phyloP scores from a whole-genome alignment of 2,888 invertebrate species.

The Drosophila limbata region DNA sequence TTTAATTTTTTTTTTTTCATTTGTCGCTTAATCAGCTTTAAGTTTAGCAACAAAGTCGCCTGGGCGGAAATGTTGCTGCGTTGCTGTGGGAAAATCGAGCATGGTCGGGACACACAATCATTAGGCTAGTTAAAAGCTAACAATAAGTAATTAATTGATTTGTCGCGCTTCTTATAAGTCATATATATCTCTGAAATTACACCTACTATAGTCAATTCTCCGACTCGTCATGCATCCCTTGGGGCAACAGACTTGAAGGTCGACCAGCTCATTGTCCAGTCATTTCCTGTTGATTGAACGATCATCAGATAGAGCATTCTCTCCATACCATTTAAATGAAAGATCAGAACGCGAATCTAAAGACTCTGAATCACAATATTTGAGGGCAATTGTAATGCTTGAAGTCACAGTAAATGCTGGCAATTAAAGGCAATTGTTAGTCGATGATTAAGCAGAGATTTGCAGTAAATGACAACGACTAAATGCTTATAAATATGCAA shows the following conservation, averaged over 20 bases:
- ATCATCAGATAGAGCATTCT: slow-evolving; percentile 22
- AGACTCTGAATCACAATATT: slow-evolving; percentile 49
- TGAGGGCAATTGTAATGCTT: slow-evolving; percentile 41
- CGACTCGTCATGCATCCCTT: slow-evolving; percentile 7
- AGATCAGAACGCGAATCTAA: slow-evolving; percentile 31
- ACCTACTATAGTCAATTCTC: neutral
- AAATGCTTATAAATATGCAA: slow-evolving; percentile 20
- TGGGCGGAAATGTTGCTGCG: slow-evolving; percentile 62
- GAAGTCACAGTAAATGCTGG: slow-evolving; percentile 23
- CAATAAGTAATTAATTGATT: slow-evolving; percentile 71
- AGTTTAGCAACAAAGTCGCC: slow-evolving; percentile 54
- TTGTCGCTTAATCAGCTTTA: slow-evolving; percentile 71
- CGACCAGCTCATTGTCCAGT: slow-evolving; percentile 54
- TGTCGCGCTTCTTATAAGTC: slow-evolving; percentile 1
- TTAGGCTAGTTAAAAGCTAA: slow-evolving; percentile 68
- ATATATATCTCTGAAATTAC: neutral
- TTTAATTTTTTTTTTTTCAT: slow-evolving; percentile 10
- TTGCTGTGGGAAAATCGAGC: slow-evolving; percentile 65
- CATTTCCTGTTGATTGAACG: slow-evolving; percentile 64
- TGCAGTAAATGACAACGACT: slow-evolving; percentile 11
- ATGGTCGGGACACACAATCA: slow-evolving; percentile 54
- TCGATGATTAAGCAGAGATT: slow-evolving; percentile 29
- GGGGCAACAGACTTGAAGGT: slow-evolving; percentile 47
- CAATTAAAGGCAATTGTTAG: slow-evolving; percentile 61
- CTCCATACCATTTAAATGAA: slow-evolving; percentile 23